Conservation (phyloP, 1,140 invertebrate genomes). For the Zaprionus davidi region DNA sequence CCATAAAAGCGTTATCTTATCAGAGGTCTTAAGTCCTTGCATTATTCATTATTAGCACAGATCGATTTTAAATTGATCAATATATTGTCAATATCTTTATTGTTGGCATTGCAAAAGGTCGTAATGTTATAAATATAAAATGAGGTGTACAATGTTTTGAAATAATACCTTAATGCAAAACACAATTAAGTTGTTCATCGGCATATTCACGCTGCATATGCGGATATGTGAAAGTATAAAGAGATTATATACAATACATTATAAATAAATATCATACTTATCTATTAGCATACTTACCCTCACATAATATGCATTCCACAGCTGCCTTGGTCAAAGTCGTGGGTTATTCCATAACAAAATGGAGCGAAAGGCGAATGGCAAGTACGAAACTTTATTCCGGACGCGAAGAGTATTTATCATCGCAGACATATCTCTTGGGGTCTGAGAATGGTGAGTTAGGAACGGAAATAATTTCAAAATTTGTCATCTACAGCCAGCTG, state of each 20-base stretch:
- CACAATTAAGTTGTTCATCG: not conserved
- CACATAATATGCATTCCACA: slow-evolving; percentile 13
- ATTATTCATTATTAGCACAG: slow-evolving; percentile 3
- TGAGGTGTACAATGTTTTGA: not conserved
- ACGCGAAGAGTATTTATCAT: slow-evolving; percentile 75
- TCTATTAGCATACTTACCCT: too few relatives aligned
- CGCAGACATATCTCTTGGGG: slow-evolving; percentile 72
- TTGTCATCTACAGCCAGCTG: not conserved
- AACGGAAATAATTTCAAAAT: not conserved
- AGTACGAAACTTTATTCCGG: slow-evolving; percentile 55
- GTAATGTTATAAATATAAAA: not conserved
- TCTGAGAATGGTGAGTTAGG: slow-evolving; percentile 71
- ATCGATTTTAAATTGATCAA: not conserved
- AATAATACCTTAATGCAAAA: not conserved
- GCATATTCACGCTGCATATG: too few relatives aligned
- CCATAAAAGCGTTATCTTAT: slow-evolving; percentile 6
- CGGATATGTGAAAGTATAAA: too few relatives aligned
- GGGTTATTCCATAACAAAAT: slow-evolving; percentile 72
- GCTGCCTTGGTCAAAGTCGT: slow-evolving; percentile 70
- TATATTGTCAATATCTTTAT: slow-evolving; percentile 9
- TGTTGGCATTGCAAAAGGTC: not conserved
- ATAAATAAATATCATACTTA: too few relatives aligned
- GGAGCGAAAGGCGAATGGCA: slow-evolving; percentile 62
- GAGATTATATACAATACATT: too few relatives aligned
- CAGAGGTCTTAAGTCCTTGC: slow-evolving; percentile 1